Conservation (phyloP, 2,888 invertebrate species). For the Eudemis profundana region DNA sequence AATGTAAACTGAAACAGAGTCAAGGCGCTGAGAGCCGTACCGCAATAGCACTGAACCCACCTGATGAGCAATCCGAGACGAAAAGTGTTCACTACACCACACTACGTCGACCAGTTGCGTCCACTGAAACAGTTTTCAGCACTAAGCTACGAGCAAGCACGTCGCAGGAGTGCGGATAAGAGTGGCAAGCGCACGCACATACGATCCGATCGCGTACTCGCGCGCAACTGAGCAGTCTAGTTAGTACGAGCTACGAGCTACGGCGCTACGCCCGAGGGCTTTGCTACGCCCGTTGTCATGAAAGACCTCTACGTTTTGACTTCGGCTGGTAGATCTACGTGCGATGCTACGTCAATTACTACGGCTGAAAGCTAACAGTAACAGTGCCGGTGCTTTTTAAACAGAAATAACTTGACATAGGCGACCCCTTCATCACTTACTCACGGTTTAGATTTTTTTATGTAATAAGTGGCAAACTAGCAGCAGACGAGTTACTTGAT, state of each 20-base stretch:
- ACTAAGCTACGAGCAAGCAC: not conserved
- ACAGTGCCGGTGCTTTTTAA: no score
- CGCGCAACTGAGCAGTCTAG: slow-evolving; percentile 13
- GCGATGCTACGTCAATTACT: not conserved
- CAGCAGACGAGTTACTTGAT: no score
- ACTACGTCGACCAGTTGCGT: not conserved
- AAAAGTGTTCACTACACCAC: not conserved
- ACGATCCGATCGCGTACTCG: not conserved
- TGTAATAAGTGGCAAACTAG: no score
- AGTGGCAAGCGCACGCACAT: slow-evolving; percentile 11
- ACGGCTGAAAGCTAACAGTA: no score
- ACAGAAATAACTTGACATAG: no score
- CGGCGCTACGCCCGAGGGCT: not conserved
- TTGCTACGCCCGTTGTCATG: not conserved
- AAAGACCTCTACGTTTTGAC: not conserved
- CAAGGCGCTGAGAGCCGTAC: not conserved
- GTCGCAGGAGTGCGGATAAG: not conserved
- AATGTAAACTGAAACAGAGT: slow-evolving; percentile 7
- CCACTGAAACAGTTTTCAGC: not conserved
- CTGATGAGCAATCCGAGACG: not conserved
- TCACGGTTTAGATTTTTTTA: no score
- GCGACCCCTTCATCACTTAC: no score
- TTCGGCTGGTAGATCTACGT: not conserved
- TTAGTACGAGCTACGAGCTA: slow-evolving; percentile 12
- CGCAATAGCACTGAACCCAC: not conserved